Evolutionary conservation across 2,888 invertebrate species (phyloP).

Genomic region (Diplolepis rosae): DNA sequence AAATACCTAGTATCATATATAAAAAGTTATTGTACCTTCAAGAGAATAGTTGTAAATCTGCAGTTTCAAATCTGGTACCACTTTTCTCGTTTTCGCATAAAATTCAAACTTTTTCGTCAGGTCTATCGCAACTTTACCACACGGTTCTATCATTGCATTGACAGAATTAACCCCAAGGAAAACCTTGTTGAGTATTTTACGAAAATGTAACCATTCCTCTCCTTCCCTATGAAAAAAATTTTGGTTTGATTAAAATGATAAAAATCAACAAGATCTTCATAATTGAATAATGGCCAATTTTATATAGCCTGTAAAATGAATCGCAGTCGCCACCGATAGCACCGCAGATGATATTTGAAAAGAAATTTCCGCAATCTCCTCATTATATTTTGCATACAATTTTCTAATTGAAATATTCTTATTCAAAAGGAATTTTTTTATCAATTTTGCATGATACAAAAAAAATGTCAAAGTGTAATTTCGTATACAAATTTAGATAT

Average conservation of each 20-base stretch:
- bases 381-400: too few relatives aligned
- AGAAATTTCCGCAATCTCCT: too few relatives aligned
- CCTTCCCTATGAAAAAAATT: conserved; percentile 77
- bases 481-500: too few relatives aligned
- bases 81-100: conserved; percentile 59
- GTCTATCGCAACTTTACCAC: conserved; percentile 77
- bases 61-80: conserved; percentile 78
- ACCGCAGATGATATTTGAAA: too few relatives aligned
- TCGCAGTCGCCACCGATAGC: too few relatives aligned
- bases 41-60: conserved; percentile 87
- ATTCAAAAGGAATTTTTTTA: too few relatives aligned
- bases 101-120: conserved; percentile 76
- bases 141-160: conserved; percentile 77
- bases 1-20: too few relatives aligned
- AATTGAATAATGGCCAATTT: too few relatives aligned
- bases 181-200: conserved; percentile 84
- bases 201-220: conserved; percentile 84
- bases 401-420: too few relatives aligned
- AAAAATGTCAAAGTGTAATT: too few relatives aligned
- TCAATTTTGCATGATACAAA: too few relatives aligned
- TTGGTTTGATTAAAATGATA: not conserved
- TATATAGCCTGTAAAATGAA: too few relatives aligned
- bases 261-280: not conserved
- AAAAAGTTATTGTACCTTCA: conserved; percentile 82
- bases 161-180: conserved; percentile 80